Evolutionary conservation across 1,140 invertebrate genomes (phyloP), one percentile per base, ranked within the genome.

Genomic region (Drosophila repleta): DNA sequence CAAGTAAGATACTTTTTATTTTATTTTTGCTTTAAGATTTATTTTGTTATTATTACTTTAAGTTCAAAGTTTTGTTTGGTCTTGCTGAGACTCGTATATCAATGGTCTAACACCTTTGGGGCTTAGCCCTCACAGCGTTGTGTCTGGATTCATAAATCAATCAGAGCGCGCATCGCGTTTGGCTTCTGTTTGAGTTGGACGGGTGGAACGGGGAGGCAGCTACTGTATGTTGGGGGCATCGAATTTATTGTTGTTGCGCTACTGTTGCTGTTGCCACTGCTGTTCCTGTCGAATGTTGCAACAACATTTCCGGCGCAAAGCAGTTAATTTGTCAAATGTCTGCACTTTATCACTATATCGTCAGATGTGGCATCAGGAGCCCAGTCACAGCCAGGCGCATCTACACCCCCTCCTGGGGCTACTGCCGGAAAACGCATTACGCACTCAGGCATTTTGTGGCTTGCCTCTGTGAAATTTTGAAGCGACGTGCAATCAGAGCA

Each of bases 261-360:
- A n/a, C n/a, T n/a, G 24, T 35, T 35, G 11, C 39, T 17, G 39
- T 17, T 41, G 39, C 39, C 4, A n/a, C 37, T 61, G 71, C 46
- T 21, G 67, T 43, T 45, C 39, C 74, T 57, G 84, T 74, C 79
- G 82, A 85, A 71, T 62, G 57, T 45, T 74, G 68, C 77, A 76
- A 76, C 80, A 85, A 74, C 82, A 87, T 87, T 81, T 81, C 81
- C 81, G 82, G 66, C 78, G 79, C 82, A 87, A 80, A 89, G 80
- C 85, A 89, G 80, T 89, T 90, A 89, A 89, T 89, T 89, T 89
- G 85, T 89, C 84, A 89, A 89, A 89, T 89, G 84, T 89, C 85
- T 84, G 79, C 84, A 89, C 84, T 89, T 89, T 89, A 89, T 90
- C 84, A 89, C 85, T 79, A 88, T 88, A 88, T 88, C 83, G 78